Percentiles rank a stretch among this genome's conserved stretches.
Conservation (phyloP, 2,888 invertebrate genomes). For the Embidobia sp. region DNA sequence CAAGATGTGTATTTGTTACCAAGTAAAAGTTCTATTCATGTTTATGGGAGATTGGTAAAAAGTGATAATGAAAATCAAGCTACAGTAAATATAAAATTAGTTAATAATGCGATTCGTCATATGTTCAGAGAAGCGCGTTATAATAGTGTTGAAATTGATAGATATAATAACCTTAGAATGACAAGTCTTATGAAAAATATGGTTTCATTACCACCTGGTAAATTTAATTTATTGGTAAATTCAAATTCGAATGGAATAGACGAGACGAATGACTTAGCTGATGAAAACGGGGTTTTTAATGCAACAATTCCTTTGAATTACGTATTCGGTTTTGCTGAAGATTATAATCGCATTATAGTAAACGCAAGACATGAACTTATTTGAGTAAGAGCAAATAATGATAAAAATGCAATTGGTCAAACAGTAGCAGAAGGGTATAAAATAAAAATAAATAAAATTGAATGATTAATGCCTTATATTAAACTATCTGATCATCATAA, state of each 20-base stretch:
- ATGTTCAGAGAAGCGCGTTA: constrained; percentile 76
- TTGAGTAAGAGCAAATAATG: background rate
- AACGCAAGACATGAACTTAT: constrained; percentile 16
- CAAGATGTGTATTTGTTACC: constrained; percentile 12
- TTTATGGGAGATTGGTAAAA: background rate
- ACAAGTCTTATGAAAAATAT: constrained; percentile 64
- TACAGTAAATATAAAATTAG: constrained; percentile 20
- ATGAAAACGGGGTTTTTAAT: constrained; percentile 67
- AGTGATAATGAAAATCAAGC: constrained; percentile 12
- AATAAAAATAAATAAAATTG: background rate
- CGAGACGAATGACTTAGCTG: constrained; percentile 18
- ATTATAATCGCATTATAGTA: constrained; percentile 5
- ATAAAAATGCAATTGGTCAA: background rate
- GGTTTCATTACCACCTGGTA: constrained; percentile 48
- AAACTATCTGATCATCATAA: background rate
- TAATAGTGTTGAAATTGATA: constrained; percentile 75
- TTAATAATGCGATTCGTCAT: constrained; percentile 68
- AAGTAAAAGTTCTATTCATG: constrained; percentile 5
- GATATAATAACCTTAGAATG: constrained; percentile 22
- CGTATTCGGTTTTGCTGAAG: constrained; percentile 70
- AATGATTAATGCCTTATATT: constrained; percentile 2
- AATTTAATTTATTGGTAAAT: constrained; percentile 56
- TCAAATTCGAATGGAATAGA: constrained; percentile 67
- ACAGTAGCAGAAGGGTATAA: background rate
- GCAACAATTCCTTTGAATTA: constrained; percentile 73